Evolutionary conservation across 2,797 vertebrate species (phyloP).

Genomic region (Clarias laeviceps): DNA sequence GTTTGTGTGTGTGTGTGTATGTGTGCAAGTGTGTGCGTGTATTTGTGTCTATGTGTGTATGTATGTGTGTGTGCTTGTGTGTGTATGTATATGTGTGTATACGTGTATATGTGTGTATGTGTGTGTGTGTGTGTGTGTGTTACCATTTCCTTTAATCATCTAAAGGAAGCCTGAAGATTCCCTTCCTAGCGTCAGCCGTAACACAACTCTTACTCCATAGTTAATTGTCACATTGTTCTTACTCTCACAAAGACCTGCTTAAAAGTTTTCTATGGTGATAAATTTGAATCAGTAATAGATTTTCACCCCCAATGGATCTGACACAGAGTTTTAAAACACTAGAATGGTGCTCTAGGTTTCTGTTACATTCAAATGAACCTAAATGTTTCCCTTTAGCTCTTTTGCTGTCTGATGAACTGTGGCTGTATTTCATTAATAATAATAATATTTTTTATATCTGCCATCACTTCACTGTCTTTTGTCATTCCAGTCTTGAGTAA

Average conservation of each 20-base stretch:
- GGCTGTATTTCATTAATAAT: slow-evolving; percentile 16
- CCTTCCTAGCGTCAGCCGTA: background rate
- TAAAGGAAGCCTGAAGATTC: slow-evolving; percentile 33
- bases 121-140: background rate
- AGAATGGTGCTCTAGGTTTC: background rate
- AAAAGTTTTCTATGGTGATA: slow-evolving; percentile 18
- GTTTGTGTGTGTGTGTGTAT: too few relatives aligned
- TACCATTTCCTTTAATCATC: slow-evolving; percentile 35
- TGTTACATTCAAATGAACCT: background rate
- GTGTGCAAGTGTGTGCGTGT: too few relatives aligned
- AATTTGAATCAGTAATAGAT: background rate
- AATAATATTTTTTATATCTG: background rate
- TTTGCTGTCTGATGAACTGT: slow-evolving; percentile 20
- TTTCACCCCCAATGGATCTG: background rate
- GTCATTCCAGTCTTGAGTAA: background rate
- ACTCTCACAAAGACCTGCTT: background rate
- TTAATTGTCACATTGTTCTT: background rate
- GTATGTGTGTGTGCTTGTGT: too few relatives aligned
- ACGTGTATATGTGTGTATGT: too few relatives aligned
- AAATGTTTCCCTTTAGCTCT: background rate
- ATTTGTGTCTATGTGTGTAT: too few relatives aligned
- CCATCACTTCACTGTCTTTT: background rate
- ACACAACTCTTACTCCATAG: background rate
- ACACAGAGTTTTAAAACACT: background rate
- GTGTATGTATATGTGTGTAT: too few relatives aligned